Conservation (phyloP, 2,113 vertebrate genomes). For the Otis tarda region DNA sequence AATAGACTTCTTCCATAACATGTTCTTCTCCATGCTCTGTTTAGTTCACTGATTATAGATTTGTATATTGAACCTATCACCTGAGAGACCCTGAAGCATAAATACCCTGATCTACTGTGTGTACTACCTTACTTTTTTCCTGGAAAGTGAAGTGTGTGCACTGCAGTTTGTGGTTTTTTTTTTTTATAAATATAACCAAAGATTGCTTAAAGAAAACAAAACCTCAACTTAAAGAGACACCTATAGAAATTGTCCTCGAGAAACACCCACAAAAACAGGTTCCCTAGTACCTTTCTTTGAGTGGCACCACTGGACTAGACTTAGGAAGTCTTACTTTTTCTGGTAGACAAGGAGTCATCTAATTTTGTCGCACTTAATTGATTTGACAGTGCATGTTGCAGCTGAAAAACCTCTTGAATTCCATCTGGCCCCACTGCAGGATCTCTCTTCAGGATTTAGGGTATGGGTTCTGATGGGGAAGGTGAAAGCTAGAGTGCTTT, state of each 20-base stretch:
- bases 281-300: neutral
- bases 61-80: neutral
- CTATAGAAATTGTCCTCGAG: neutral
- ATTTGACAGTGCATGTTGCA: neutral
- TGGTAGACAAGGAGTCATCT: neutral
- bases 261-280: neutral
- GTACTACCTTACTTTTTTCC: neutral
- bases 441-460: neutral
- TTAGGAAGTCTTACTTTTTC: neutral
- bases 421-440: neutral
- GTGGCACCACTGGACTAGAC: neutral
- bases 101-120: neutral
- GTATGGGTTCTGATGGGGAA: neutral
- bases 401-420: rapidly evolving
- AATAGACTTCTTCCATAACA: neutral
- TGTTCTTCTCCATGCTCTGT: neutral
- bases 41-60: neutral
- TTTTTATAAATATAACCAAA: neutral
- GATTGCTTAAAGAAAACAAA: neutral
- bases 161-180: neutral
- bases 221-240: neutral
- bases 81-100: neutral
- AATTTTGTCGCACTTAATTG: neutral
- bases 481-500: neutral
- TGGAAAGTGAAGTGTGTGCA: neutral